These are phyloP conservation scores for Stictonetta naevosa DNA, from an alignment of 2,113 vertebrate species.

Conservation along the genomic window DNA sequence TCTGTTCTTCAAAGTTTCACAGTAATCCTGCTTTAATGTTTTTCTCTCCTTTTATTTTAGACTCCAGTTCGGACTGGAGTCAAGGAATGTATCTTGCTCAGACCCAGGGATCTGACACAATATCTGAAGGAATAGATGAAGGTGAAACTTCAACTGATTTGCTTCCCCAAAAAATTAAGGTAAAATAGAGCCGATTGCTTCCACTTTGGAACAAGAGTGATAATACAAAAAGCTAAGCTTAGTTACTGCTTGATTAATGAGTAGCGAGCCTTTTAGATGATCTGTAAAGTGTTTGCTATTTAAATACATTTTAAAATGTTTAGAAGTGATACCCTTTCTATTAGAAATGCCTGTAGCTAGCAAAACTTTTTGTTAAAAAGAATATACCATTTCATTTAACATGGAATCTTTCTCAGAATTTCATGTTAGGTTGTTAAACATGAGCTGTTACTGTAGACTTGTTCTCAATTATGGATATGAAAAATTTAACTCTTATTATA, in stretches of 20 bases:
- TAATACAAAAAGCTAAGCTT: neutral
- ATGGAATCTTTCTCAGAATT: neutral
- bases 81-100: slow-evolving; percentile 83
- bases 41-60: slow-evolving; percentile 76
- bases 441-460: neutral
- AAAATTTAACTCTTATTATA: neutral
- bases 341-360: neutral
- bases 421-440: neutral
- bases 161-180: slow-evolving; percentile 92
- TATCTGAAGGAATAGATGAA: slow-evolving; percentile 85
- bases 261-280: neutral
- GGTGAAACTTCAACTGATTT: slow-evolving; percentile 78
- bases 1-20: slow-evolving; percentile 20
- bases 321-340: neutral
- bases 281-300: neutral
- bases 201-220: neutral
- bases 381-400: neutral
- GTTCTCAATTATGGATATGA: neutral
- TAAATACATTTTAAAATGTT: neutral
- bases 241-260: neutral
- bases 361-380: neutral
- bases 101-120: slow-evolving; percentile 81
- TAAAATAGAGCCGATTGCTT: slow-evolving; percentile 30
- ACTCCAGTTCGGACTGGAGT: slow-evolving; percentile 92
- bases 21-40: slow-evolving; percentile 28